Evolutionary conservation across 2,888 invertebrate species (phyloP).

Genomic region (Pteria penguin): DNA sequence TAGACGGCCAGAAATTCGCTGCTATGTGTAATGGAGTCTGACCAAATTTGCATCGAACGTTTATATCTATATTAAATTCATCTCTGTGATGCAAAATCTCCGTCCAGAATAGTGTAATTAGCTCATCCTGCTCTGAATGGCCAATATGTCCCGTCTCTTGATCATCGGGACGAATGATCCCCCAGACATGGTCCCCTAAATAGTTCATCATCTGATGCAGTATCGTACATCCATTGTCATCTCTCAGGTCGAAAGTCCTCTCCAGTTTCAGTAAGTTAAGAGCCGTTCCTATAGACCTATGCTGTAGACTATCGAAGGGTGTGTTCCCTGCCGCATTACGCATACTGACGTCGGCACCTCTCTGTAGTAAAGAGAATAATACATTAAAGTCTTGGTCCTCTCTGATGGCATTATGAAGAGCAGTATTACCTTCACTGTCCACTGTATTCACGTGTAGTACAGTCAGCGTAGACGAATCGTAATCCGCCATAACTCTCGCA

Average conservation of each 20-base stretch:
- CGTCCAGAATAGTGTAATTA: background rate
- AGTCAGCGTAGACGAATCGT: no score
- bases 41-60: background rate
- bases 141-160: background rate
- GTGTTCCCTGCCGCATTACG: background rate
- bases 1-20: no score
- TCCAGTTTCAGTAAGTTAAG: background rate
- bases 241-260: background rate
- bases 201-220: background rate
- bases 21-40: background rate
- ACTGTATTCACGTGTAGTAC: no score
- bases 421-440: conserved; percentile 7
- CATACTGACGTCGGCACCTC: background rate
- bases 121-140: background rate
- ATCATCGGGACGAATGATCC: background rate
- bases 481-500: no score
- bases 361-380: background rate
- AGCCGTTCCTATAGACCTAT: background rate
- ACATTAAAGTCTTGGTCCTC: background rate
- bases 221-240: background rate
- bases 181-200: background rate
- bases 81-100: background rate
- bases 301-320: conserved; percentile 2
- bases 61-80: background rate
- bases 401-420: background rate